Evolutionary conservation across 2,888 invertebrate species (phyloP), one percentile per base, ranked within the genome.

Genomic region (Tenthredo distinguenda): DNA sequence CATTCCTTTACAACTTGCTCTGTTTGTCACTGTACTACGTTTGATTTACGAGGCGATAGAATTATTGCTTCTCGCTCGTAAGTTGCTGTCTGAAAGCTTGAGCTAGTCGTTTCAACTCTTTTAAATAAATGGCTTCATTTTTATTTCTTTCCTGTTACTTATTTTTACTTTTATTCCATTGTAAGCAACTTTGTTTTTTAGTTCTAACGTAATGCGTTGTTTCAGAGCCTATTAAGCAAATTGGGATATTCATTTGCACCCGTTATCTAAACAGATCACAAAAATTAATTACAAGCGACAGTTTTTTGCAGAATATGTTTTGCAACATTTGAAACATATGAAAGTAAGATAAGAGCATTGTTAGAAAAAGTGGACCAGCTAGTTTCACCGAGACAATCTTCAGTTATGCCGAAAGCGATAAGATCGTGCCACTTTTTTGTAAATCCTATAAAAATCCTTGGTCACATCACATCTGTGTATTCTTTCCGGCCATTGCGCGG

Each of bases 11-110:
- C 50, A 77, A 50, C 50, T 55, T 10, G 31, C 55, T 50, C 81
- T 81, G 81, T 81, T 62, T 81, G 81, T 81, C 81, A 81, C 81
- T 62, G 12, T 26, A 34, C 21, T 62, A 40, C 40, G 2, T 81
- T 81, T 81, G 81, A 81, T 81, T 81, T 81, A 81, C 58, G 81
- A 81, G 58, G 62, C 58, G 81, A 81, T 81, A 81, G 81, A 81
- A 81, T 81, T 81, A 58, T 50, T 21, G 77, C 40, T 50, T 81
- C 26, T 62, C 58, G 81, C 40, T 81, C 62, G 40, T 62, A 26
- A 34, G 34, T 15, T 21, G 6, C 68, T 31, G 31, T 6, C 68
- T 62, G 4, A 68, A 68, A 34, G 68, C 62, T 31, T 9, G 18
- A 50, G 31, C n/a, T 10, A 31, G 55, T 50, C 55, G 34, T 34